These are phyloP conservation scores for Melanophora roralis DNA, from an alignment of 2,888 invertebrate genomes.

Conservation along the genomic window DNA sequence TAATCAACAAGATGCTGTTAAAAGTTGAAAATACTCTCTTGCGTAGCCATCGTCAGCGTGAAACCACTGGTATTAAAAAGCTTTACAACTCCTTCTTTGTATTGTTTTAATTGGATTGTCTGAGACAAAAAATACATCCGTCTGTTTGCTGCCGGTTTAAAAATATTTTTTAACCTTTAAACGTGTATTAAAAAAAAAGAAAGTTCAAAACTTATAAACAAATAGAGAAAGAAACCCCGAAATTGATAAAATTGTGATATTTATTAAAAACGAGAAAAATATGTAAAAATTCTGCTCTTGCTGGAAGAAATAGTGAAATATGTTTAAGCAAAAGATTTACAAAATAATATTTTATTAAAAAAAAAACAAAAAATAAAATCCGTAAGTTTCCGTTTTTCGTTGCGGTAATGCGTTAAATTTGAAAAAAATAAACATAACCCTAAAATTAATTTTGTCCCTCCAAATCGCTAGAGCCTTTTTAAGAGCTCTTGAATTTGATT, in stretches of 20 bases:
- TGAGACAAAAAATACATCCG: constrained; percentile 43
- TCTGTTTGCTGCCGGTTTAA: constrained; percentile 48
- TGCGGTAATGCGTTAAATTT: too few species aligned
- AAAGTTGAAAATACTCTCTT: constrained; percentile 86
- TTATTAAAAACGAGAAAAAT: neutral
- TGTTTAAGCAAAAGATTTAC: neutral
- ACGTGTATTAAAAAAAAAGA: constrained; percentile 29
- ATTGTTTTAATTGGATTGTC: constrained; percentile 82
- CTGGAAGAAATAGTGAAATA: neutral
- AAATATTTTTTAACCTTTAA: constrained; percentile 41
- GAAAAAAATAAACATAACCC: too few species aligned
- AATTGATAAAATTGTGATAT: neutral
- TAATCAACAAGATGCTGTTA: constrained; percentile 82
- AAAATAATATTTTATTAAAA: neutral
- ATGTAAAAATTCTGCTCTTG: constrained; percentile 21
- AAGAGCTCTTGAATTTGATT: constrained; percentile 46
- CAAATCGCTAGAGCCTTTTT: constrained; percentile 32
- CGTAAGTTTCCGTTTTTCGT: too few species aligned
- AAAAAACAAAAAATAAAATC: constrained; percentile 13
- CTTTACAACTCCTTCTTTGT: constrained; percentile 92
- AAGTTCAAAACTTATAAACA: constrained; percentile 9
- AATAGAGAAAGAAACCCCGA: constrained; percentile 22
- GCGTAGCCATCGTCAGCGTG: constrained; percentile 88
- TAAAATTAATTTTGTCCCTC: neutral
- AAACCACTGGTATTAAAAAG: constrained; percentile 91